Base-by-base conservation (phyloP, 2,888 invertebrate species). In the Euzophera pinguis region DNA sequence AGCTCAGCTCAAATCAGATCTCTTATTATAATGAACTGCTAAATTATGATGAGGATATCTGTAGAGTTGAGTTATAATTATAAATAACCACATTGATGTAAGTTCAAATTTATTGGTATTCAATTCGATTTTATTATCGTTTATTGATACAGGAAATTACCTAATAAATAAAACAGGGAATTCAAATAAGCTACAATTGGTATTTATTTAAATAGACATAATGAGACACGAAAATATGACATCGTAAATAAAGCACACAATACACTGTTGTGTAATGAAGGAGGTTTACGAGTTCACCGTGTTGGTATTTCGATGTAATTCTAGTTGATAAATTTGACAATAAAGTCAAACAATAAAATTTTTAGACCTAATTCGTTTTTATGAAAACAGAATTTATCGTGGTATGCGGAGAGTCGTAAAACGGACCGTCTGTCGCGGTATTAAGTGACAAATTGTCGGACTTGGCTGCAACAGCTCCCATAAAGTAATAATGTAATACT, bases 371-470 rank as follows among this genome's bases (percentile, higher is more conserved):
- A 78, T 79, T 74, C 71, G 72, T 79, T 78, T 81, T 80, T 78
- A 71, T 78, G 67, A 69, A 78, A 75, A 72, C 65, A 70, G 66
- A 77, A 81, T 82, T 81, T 82, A 81, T 79, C 73, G 74, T 63
- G 59, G 60, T 67, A 67, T 68, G 71, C 67, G 71, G 67, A 62
- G 60, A 64, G 65, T 82, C 79, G 75, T 84, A 79, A 84, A 81
- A 75, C 75, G 77, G 70, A 75, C 73, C 73, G 71, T 69, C 69
- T 73, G 53, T 27, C 22, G 27, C 12, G 78, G 84, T 79, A 82
- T 81, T 79, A 78, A 77, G 80, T 84, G 82, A 84, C 80, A 84
- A 84, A 81, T 81, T 66, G 77, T 73, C 61, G 74, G 73, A 72
- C 78, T 78, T 76, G 71, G 75, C 66, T 72, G 69, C 71, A 67